Base-by-base conservation (phyloP, 2,797 vertebrate genomes). In the Pagetopsis macropterus region DNA sequence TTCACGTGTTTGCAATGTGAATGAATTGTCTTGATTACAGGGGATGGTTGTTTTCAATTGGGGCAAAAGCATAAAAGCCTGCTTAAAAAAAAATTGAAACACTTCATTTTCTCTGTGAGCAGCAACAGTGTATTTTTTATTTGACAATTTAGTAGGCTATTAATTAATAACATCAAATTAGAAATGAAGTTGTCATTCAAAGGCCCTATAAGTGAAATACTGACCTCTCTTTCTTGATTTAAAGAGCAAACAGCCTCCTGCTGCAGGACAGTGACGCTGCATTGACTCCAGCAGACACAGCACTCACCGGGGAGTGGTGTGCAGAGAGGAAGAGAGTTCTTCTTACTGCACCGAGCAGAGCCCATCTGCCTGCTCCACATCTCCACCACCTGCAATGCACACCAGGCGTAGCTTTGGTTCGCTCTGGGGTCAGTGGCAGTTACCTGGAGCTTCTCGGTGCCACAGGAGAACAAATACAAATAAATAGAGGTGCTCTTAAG, bases 401-500 rank as follows among this genome's bases (percentile, higher is more conserved):
- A 52, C 78, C 79, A 21, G 19, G 76, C 48, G 15, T 27, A 67
- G 86, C 70, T 81, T 65, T 82, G 89, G 90, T 84, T 89, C 79
- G 81, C 77, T 58, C 31, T 13, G 45, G 85, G 90, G 91, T 92
- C 90, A 92, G 77, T 58, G 83, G 84, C 86, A 80, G 82, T 78
- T 79, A 88, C 87, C 85, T 84, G 84, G 75, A 87, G 89, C 78
- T 72, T 82, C 81, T 50, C 9, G 75, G 86, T 92, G 90, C 91
- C 91, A 88, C 83, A 67, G 55, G 81, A 81, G 83, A 50, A 87
- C 78, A 86, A 91, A 91, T 78, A 15, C 48, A 94, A 95, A 94
- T 87, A 95, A 95, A 94, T 78, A 94, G 48, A 75, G 72, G 67
- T 59, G 83, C 85, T 91, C 84, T 88, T 69, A 88, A 86, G 85